Conservation (phyloP, 1,140 invertebrate species). For the Ceratitis capitata region DNA sequence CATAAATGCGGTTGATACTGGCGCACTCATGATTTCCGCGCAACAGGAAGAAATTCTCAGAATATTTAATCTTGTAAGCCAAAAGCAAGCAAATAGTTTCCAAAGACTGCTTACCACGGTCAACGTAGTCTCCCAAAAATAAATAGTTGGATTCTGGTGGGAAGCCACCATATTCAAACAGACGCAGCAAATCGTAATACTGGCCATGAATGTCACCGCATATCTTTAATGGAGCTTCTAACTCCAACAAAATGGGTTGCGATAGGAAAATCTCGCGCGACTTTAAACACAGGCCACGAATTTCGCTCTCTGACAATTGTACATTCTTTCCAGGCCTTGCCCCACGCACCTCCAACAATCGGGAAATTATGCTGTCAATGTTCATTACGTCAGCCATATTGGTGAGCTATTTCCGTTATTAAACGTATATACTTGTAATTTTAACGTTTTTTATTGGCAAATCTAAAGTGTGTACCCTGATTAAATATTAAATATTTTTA, state of each 20-base stretch:
- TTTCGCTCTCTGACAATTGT: conserved; percentile 95
- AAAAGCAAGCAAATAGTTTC: conserved; percentile 94
- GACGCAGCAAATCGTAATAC: conserved; percentile 96
- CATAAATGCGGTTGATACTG: conserved; percentile 95
- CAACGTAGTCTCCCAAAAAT: conserved; percentile 91
- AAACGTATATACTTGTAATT: conserved; percentile 36
- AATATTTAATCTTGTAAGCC: conserved; percentile 96
- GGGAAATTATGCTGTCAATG: conserved; percentile 63
- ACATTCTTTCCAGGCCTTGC: conserved; percentile 85
- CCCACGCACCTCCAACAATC: conserved; percentile 64
- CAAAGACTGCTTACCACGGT: conserved; percentile 84
- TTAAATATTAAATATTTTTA: conserved; percentile 42
- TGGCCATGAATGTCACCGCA: conserved; percentile 99
- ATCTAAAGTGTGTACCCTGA: conserved; percentile 38
- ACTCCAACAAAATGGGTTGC: conserved; percentile 96
- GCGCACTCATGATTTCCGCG: conserved; percentile 89
- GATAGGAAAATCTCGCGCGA: conserved; percentile 98
- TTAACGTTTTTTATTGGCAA: conserved; percentile 40
- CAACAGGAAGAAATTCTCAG: conserved; percentile 89
- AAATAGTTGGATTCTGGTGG: conserved; percentile 99
- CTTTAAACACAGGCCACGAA: conserved; percentile 94
- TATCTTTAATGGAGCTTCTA: conserved; percentile 98
- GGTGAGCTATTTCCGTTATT: conserved; percentile 22
- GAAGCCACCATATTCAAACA: conserved; percentile 99
- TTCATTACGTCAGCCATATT: conserved; percentile 64